Percentiles rank a stretch among this genome's conserved stretches.
Conservation (phyloP, 2,113 vertebrate genomes). For the Pluvialis apricaria region DNA sequence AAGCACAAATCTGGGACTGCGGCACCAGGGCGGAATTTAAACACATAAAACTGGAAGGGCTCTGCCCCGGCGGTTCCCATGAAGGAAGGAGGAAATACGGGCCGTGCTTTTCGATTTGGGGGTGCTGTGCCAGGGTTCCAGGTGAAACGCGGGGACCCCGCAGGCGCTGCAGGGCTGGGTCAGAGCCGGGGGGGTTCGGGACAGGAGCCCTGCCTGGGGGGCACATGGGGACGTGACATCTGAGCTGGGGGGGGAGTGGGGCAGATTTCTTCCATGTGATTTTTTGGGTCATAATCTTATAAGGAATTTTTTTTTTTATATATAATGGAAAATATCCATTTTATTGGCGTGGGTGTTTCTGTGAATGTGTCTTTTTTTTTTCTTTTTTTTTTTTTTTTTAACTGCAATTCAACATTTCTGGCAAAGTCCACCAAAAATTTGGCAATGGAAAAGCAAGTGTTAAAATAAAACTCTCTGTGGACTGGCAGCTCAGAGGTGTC, state of each 20-base stretch:
- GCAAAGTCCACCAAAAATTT: not conserved
- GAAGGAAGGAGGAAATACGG: not conserved
- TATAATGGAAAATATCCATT: not conserved
- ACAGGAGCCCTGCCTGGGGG: not conserved
- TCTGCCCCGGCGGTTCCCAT: fast-evolving
- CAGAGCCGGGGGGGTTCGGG: not conserved
- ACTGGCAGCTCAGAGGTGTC: not conserved
- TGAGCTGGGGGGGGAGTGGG: not conserved
- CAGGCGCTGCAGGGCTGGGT: not conserved
- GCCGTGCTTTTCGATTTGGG: fast-evolving
- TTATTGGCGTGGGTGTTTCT: not conserved
- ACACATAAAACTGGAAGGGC: not conserved
- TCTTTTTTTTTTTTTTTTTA: not conserved
- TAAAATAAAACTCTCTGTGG: not conserved
- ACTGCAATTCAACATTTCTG: not conserved
- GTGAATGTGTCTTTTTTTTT: too few species aligned
- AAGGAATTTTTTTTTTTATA: not conserved
- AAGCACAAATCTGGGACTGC: not conserved
- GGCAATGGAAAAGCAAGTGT: not conserved
- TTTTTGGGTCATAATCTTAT: not conserved
- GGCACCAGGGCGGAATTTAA: not conserved
- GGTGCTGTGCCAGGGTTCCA: too few species aligned
- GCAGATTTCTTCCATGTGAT: too few species aligned
- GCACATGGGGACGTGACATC: not conserved
- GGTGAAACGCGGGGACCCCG: fast-evolving